A percentile compares a stretch with the other conserved stretches of the same genome.
Evolutionary conservation across 2,888 invertebrate species (phyloP).

Genomic region (Watsonalla cultraria): DNA sequence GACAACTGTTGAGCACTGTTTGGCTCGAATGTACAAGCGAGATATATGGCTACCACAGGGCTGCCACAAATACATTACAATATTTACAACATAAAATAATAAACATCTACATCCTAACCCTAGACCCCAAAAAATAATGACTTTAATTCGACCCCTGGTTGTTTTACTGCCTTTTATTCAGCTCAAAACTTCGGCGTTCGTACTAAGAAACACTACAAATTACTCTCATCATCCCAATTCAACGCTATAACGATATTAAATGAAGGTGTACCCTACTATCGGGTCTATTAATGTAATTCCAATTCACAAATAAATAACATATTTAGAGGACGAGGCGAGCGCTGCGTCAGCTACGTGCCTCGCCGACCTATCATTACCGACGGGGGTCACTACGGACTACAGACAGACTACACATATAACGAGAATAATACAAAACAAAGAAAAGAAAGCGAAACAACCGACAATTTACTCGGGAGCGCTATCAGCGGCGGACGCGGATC

Average conservation of each 20-base stretch:
- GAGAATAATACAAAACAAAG: conserved; percentile 64
- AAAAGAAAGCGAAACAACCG: conserved; percentile 64
- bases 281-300: conserved; percentile 72
- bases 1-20: conserved; percentile 53
- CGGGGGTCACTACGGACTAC: conserved; percentile 72
- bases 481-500: conserved; percentile 57
- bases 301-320: conserved; percentile 75
- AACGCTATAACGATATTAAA: conserved; percentile 70
- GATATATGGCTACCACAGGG: conserved; percentile 64
- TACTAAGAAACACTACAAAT: conserved; percentile 40
- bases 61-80: conserved; percentile 6
- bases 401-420: conserved; percentile 28
- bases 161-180: background rate
- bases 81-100: background rate
- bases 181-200: conserved; percentile 28
- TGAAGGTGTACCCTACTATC: conserved; percentile 67
- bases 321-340: conserved; percentile 62
- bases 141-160: background rate
- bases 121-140: too few species aligned
- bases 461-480: conserved; percentile 56
- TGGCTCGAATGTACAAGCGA: conserved; percentile 57
- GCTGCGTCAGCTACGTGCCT: conserved; percentile 46
- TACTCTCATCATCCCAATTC: conserved; percentile 67
- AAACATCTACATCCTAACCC: too few species aligned
- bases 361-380: conserved; percentile 64